Evolutionary conservation across 2,797 vertebrate genomes (phyloP), one percentile per base, ranked within the genome.

Genomic region (Neosalanx taihuensis): DNA sequence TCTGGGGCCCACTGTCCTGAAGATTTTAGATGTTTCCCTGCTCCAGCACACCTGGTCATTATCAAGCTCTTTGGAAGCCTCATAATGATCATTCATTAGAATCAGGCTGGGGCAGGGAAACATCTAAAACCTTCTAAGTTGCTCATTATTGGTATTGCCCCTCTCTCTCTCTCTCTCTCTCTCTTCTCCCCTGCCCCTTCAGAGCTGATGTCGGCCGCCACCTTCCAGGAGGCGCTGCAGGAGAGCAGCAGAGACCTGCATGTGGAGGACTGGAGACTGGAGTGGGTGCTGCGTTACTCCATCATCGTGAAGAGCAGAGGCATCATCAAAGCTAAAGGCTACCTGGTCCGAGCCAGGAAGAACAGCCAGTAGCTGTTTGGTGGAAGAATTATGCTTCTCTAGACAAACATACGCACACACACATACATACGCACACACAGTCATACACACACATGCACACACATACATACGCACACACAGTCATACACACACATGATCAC

Each of bases 291-390:
- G 30, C 94, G 97, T n/a, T 99, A 99, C 78, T 99, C 97, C 0
- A 93, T 99, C 78, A 99, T 99, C 70, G 97, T 99, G 76, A 99
- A 99, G 88, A 97, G 96, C 84, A 91, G 98, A 83, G 98, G 98
- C 84, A 98, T 99, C 86, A 98, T 99, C 89, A 99, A 96, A 89
- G 96, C 97, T 37, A 99, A 98, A 90, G 98, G 98, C 79, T 99
- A 99, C 90, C 94, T 99, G 61, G 85, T 99, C 84, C 95, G 94
- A 72, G 97, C 97, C 13, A 93, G 92, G 88, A 95, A 94, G 90
- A 92, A 87, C 64, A 87, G 73, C 72, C 88, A 85, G 65, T 93
- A 92, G 85, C 81, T 31, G 26, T 60, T 12, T 15, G 7, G 12
- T 6, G 58, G 86, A 86, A 83, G 82, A 83, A 85, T 86, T 82